phyloP scores from a whole-genome alignment of 2,888 invertebrate species.

The Lasioglossum marginatum region DNA sequence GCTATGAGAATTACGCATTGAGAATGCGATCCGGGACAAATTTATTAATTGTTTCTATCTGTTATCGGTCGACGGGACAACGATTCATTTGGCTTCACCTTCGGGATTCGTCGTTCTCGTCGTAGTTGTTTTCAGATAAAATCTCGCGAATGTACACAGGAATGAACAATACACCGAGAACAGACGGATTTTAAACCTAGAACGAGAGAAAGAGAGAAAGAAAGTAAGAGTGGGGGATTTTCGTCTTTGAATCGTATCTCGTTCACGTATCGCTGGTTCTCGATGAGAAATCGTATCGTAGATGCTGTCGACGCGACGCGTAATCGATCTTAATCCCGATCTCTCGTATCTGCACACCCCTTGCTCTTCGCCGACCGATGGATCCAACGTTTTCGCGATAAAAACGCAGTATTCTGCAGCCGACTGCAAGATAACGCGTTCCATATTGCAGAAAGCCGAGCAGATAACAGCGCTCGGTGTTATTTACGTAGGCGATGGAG shows the following conservation, averaged over 20 bases:
- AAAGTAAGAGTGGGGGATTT: not conserved
- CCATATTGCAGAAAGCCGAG: conserved; percentile 65
- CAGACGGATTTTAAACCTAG: not conserved
- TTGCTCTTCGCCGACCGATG: not conserved
- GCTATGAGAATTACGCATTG: too few relatives aligned
- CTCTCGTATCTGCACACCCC: conserved; percentile 29
- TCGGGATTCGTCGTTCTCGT: not conserved
- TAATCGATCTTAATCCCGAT: conserved; percentile 69
- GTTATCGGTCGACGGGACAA: conserved; percentile 7
- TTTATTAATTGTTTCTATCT: conserved; percentile 14
- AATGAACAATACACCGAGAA: not conserved
- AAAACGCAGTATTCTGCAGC: conserved; percentile 68
- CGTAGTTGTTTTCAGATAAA: conserved; percentile 8
- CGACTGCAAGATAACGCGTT: conserved; percentile 67
- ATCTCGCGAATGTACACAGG: not conserved
- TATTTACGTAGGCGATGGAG: conserved; percentile 60
- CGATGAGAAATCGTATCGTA: conserved; percentile 33
- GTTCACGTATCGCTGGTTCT: conserved; percentile 17
- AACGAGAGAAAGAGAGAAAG: not conserved
- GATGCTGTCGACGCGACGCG: conserved; percentile 25
- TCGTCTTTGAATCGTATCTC: conserved; percentile 25
- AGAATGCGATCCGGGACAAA: not conserved
- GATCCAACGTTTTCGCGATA: conserved; percentile 58
- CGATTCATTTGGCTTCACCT: conserved; percentile 15
- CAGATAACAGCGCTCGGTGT: conserved; percentile 63